phyloP scores from a whole-genome alignment of 2,888 invertebrate genomes.

The Aricia artaxerxes region DNA sequence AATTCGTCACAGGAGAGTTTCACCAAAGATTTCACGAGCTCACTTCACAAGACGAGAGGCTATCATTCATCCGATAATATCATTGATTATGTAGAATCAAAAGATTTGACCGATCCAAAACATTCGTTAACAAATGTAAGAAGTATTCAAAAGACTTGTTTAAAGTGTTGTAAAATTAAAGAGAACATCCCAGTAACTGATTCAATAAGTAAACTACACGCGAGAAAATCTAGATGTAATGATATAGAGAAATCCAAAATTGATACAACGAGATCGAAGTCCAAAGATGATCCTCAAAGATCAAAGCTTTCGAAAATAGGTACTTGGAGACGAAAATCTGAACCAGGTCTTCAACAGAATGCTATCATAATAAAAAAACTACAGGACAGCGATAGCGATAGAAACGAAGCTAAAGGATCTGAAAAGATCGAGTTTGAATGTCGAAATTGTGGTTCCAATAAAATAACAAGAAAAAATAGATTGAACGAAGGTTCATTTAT shows the following conservation, averaged over 20 bases:
- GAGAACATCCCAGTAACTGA: conserved; percentile 73
- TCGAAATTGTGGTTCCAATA: conserved; percentile 71
- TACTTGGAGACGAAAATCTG: conserved; percentile 86
- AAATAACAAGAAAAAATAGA: conserved; percentile 61
- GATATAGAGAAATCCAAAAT: conserved; percentile 60
- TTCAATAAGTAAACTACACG: conserved; percentile 53
- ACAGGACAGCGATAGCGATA: conserved; percentile 65
- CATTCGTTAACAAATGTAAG: conserved; percentile 60
- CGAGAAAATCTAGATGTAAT: conserved; percentile 64
- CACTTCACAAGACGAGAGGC: conserved; percentile 67
- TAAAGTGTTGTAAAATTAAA: conserved; percentile 75
- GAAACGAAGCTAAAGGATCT: conserved; percentile 56
- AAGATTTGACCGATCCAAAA: conserved; percentile 61
- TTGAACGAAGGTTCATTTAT: conserved; percentile 55
- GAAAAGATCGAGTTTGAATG: conserved; percentile 76
- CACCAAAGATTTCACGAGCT: conserved; percentile 62
- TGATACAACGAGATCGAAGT: conserved; percentile 75
- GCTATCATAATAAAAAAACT: conserved; percentile 59
- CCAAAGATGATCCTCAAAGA: conserved; percentile 75
- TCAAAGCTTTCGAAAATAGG: conserved; percentile 78
- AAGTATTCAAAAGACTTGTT: conserved; percentile 68
- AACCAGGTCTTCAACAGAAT: conserved; percentile 82
- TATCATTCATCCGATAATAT: conserved; percentile 76
- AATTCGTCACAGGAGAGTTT: conserved; percentile 75
- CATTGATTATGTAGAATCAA: conserved; percentile 62